These are phyloP conservation scores for Fabriciana adippe DNA, from an alignment of 2,888 invertebrate species.

Conservation along the genomic window DNA sequence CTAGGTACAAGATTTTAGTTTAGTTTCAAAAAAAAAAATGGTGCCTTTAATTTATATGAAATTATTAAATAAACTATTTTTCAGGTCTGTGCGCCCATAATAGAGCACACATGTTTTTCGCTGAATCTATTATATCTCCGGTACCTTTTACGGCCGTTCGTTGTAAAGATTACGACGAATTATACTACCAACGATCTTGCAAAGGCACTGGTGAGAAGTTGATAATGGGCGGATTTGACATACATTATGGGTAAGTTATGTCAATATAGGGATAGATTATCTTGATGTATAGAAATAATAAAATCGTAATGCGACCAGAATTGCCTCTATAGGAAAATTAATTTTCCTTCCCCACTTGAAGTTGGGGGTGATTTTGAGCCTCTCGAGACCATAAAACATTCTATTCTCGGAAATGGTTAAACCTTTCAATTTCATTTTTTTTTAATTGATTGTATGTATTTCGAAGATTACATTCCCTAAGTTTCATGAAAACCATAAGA, in stretches of 20 bases:
- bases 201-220: slow-evolving; percentile 76
- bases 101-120: slow-evolving; percentile 78
- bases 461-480: too few relatives aligned
- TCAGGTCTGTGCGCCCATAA: slow-evolving; percentile 80
- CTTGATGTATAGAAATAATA: background rate
- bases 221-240: slow-evolving; percentile 77
- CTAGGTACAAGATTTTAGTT: too few relatives aligned
- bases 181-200: slow-evolving; percentile 69
- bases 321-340: background rate
- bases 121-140: slow-evolving; percentile 75
- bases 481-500: too few relatives aligned
- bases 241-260: slow-evolving; percentile 70
- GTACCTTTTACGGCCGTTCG: slow-evolving; percentile 74
- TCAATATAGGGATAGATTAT: background rate
- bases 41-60: too few relatives aligned
- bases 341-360: too few relatives aligned
- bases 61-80: slow-evolving; percentile 12
- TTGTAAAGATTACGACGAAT: slow-evolving; percentile 71
- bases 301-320: background rate
- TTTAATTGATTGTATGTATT: too few relatives aligned
- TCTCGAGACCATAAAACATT: too few relatives aligned
- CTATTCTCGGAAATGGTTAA: too few relatives aligned
- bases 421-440: too few relatives aligned
- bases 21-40: too few relatives aligned
- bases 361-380: too few relatives aligned